Conservation (phyloP, 2,113 vertebrate species). For the Meriones unguiculatus region DNA sequence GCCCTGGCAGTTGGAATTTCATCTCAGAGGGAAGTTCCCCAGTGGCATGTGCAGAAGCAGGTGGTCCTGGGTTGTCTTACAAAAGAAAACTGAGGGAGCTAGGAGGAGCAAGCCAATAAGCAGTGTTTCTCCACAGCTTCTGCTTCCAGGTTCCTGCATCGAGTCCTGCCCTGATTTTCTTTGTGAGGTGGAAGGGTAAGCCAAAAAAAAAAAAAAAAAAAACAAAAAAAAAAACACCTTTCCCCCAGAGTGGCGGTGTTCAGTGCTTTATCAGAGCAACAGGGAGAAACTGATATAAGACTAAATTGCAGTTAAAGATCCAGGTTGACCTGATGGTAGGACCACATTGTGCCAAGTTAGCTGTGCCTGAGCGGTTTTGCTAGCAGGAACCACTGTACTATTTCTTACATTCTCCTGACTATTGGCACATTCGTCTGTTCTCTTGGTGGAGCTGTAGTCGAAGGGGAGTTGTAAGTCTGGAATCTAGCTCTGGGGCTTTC, state of each 20-base stretch:
- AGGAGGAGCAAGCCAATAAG: not conserved
- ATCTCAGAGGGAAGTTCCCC: too few relatives aligned
- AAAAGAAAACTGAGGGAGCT: not conserved
- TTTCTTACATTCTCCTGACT: not conserved
- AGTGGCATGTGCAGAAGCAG: too few relatives aligned
- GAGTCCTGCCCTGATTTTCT: not conserved
- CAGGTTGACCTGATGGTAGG: not conserved
- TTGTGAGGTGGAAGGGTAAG: not conserved
- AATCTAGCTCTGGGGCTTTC: constrained; percentile 10
- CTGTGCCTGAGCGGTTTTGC: not conserved
- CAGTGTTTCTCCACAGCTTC: not conserved
- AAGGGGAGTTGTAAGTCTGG: not conserved
- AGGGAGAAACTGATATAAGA: not conserved
- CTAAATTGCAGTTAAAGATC: not conserved
- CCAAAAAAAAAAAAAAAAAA: not conserved
- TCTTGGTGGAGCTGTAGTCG: not conserved
- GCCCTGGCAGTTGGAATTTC: too few relatives aligned
- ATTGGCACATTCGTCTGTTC: not conserved
- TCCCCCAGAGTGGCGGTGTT: not conserved
- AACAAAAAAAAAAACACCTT: not conserved
- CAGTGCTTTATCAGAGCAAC: not conserved
- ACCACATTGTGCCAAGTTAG: not conserved
- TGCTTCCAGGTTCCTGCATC: not conserved
- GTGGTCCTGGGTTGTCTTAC: not conserved
- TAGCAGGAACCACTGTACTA: not conserved